These are phyloP conservation scores for Microctonus aethiopoides DNA, from an alignment of 2,888 invertebrate species.

Conservation along the genomic window DNA sequence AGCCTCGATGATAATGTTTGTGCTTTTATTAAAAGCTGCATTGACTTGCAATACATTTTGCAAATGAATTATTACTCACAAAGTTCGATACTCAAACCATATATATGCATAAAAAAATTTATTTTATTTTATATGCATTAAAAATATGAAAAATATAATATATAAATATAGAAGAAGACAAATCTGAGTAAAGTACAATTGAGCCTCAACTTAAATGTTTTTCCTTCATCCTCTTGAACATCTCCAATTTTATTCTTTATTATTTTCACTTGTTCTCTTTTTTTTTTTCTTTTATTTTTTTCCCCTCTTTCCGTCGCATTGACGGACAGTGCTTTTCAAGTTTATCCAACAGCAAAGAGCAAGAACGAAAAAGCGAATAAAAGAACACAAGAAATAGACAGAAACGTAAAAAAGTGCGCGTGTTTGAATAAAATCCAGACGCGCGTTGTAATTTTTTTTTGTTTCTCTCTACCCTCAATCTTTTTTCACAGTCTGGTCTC, in stretches of 20 bases:
- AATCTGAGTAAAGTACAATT: background rate
- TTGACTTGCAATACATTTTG: too few relatives aligned
- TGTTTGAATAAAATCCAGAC: constrained; percentile 46
- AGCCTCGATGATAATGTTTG: too few relatives aligned
- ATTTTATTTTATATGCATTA: too few relatives aligned
- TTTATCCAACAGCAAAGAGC: background rate
- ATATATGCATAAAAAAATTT: too few relatives aligned
- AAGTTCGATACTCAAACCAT: too few relatives aligned
- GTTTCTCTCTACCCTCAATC: constrained; percentile 9
- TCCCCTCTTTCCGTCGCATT: constrained; percentile 3
- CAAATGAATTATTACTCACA: too few relatives aligned
- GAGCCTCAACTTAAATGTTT: background rate
- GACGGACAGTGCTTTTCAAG: constrained; percentile 1
- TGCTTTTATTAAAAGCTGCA: too few relatives aligned
- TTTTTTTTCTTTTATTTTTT: background rate
- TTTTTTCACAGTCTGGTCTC: background rate
- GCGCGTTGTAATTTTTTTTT: constrained; percentile 13
- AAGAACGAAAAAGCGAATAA: background rate
- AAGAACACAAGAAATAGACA: constrained; percentile 2
- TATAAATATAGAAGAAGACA: background rate
- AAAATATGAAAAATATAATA: too few relatives aligned
- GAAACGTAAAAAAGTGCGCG: constrained; percentile 17
- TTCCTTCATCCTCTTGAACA: background rate
- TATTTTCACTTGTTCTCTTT: background rate
- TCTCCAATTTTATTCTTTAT: background rate